These are phyloP conservation scores for Labeo rohita DNA, from an alignment of 2,113 vertebrate species.

Conservation along the genomic window DNA sequence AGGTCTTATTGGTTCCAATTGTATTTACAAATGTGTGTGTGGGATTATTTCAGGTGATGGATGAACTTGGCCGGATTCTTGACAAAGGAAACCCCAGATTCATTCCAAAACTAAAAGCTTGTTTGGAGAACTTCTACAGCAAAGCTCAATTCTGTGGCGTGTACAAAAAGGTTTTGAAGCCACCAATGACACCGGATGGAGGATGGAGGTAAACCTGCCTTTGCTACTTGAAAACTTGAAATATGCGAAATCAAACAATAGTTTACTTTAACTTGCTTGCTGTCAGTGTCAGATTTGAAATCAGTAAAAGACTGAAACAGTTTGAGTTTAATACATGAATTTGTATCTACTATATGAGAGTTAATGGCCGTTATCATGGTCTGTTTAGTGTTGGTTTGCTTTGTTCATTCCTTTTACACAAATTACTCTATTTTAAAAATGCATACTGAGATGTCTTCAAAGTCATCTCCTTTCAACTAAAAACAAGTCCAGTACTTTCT, in stretches of 20 bases:
- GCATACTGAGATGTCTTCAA: no score
- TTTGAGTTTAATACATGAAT: no score
- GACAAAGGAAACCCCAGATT: constrained; percentile 47
- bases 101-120: constrained; percentile 45
- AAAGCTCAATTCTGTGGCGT: constrained; percentile 54
- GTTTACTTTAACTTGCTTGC: no score
- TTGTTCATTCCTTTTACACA: no score
- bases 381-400: no score
- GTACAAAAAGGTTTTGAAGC: constrained; percentile 56
- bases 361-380: no score
- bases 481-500: no score
- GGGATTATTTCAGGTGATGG: constrained; percentile 46
- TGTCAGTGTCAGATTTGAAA: neutral
- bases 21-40: constrained; percentile 21
- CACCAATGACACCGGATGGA: constrained; percentile 35
- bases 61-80: constrained; percentile 51
- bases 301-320: no score
- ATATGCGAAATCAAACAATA: no score
- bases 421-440: no score
- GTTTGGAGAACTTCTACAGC: constrained; percentile 47
- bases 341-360: no score
- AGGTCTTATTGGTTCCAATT: neutral
- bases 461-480: no score
- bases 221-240: neutral
- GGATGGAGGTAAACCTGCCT: constrained; percentile 43